Evolutionary conservation across 2,113 vertebrate genomes (phyloP), one percentile per base, ranked within the genome.

Genomic region (Microcebus jonahi): DNA sequence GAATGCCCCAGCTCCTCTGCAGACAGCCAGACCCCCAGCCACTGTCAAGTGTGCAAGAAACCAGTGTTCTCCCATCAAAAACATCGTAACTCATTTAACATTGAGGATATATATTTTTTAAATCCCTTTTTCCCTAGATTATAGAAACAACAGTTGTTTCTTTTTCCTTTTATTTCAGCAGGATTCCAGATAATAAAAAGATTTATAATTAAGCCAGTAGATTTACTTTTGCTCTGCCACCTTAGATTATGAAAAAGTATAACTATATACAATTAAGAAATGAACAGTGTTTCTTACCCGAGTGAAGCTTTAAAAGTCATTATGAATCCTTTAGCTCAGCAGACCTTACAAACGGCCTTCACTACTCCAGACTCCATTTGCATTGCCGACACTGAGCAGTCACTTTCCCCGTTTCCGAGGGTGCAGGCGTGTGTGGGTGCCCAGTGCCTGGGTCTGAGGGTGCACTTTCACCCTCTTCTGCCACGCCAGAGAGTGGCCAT

Each of bases 241-340:
- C 97, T 98, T 97, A 98, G 98, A 99, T 99, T 99, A 98, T 98
- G 98, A 99, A 98, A 98, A 98, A 98, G 97, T 98, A 98, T 99
- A 99, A 99, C 99, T 99, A 98, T 98, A 99, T 98, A 98, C 98
- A 99, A 99, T 99, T 99, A 99, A 98, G 98, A 99, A 99, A 98
- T 98, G 98, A 99, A 98, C 98, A 98, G 98, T 98, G 98, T 99
- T 99, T 98, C 98, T 99, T 98, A 98, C 98, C 97, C 98, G 97
- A 98, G 97, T 98, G 98, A 99, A 98, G 99, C 98, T 99, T 99
- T 99, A 98, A 97, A 98, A 99, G 98, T 99, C 99, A 98, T 99
- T 99, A 99, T 97, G 98, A 99, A 99, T 98, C 98, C 98, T 99
- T 99, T 99, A 99, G 99, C 98, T 99, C 98, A 98, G 98, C 98